Conservation (phyloP, 2,797 vertebrate genomes). For the Avahi laniger region DNA sequence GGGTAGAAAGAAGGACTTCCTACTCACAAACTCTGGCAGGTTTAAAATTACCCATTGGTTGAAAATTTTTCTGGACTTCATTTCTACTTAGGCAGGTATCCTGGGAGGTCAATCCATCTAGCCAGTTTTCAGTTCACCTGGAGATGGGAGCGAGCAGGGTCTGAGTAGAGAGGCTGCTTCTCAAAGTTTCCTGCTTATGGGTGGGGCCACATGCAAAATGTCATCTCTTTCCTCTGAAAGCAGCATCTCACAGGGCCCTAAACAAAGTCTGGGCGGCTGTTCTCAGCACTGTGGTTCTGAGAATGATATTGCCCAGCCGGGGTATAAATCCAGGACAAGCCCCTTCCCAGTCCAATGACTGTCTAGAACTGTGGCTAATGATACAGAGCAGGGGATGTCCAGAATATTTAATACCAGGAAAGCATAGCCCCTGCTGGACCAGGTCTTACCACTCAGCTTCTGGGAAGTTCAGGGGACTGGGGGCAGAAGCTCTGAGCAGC, state of each 20-base stretch:
- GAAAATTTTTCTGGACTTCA: neutral
- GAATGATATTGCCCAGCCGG: neutral
- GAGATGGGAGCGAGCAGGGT: neutral
- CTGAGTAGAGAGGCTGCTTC: neutral
- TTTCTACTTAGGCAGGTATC: neutral
- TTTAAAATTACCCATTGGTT: constrained; percentile 3
- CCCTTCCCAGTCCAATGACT: neutral
- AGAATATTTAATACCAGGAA: neutral
- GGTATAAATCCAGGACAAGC: neutral
- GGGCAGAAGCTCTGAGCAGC: neutral
- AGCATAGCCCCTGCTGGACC: neutral
- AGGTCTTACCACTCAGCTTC: neutral
- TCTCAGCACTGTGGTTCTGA: neutral
- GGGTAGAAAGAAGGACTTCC: neutral
- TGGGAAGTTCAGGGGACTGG: neutral
- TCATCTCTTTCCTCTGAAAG: neutral
- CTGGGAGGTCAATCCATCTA: neutral
- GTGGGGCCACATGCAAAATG: neutral
- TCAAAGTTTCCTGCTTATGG: neutral
- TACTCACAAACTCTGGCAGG: neutral
- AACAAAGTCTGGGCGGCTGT: neutral
- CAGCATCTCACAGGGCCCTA: neutral
- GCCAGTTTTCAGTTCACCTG: neutral
- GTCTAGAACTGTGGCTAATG: neutral
- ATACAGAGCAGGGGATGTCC: neutral